Evolutionary conservation across 2,113 vertebrate genomes (phyloP).

Genomic region (Poeciliopsis prolifica): DNA sequence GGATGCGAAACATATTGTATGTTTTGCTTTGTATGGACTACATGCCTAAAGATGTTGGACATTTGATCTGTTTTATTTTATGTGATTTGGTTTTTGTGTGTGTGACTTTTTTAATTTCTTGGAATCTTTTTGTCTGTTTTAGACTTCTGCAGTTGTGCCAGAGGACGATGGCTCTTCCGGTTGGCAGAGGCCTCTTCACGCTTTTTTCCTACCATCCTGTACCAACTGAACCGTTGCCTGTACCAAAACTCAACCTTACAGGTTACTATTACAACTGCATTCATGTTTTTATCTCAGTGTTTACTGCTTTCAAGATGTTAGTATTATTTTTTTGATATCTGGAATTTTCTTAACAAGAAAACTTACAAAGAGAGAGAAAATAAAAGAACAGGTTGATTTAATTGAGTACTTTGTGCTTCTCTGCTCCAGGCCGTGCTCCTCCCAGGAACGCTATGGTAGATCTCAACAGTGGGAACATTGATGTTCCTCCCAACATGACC

Average conservation of each 20-base stretch:
- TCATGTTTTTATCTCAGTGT: neutral
- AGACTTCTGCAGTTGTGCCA: constrained; percentile 95
- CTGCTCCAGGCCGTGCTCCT: constrained; percentile 87
- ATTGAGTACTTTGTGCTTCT: neutral
- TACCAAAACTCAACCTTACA: constrained; percentile 95
- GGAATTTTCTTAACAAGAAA: neutral
- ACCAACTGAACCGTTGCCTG: constrained; percentile 92
- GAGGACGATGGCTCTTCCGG: constrained; percentile 94
- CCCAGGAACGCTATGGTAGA: constrained; percentile 95
- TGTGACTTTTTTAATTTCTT: neutral
- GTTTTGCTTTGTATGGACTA: neutral
- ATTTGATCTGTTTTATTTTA: neutral
- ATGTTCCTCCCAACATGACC: constrained; percentile 97
- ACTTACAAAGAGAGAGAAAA: neutral
- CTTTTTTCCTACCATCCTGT: constrained; percentile 96
- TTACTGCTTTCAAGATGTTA: neutral
- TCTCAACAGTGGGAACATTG: constrained; percentile 96
- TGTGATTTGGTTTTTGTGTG: neutral
- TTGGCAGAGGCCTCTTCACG: constrained; percentile 97
- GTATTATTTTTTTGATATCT: neutral
- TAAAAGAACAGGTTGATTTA: neutral
- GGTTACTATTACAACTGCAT: constrained; percentile 70
- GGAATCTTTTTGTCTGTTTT: neutral
- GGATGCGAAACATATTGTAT: neutral
- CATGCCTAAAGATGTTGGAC: neutral